These are phyloP conservation scores for Scaeva pyrastri DNA, from an alignment of 2,888 invertebrate genomes.

Conservation along the genomic window DNA sequence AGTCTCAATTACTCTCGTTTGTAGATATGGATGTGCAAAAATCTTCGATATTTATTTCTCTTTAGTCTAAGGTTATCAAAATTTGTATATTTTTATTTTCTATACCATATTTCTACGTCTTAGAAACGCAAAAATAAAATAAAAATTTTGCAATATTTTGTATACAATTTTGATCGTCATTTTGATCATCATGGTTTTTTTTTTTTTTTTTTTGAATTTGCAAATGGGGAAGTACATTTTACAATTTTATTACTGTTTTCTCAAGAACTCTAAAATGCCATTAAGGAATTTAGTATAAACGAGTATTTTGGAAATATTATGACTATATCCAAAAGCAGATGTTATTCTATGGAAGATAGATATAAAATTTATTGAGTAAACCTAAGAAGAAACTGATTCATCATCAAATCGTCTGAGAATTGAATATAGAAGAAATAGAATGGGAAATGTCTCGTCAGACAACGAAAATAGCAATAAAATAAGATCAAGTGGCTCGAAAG, in stretches of 20 bases:
- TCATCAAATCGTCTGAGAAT: not conserved
- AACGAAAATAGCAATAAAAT: no score
- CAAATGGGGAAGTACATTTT: slow-evolving; percentile 25
- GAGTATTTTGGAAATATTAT: slow-evolving; percentile 19
- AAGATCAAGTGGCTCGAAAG: no score
- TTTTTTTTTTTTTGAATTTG: no score
- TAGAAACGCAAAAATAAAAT: no score
- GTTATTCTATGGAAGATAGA: slow-evolving; percentile 36
- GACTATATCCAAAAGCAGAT: slow-evolving; percentile 20
- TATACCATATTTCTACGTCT: not conserved
- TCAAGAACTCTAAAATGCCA: not conserved
- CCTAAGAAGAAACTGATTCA: not conserved
- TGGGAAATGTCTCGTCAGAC: no score
- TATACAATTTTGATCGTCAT: not conserved
- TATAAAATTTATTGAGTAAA: not conserved
- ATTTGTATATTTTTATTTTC: slow-evolving; percentile 8
- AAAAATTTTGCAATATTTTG: slow-evolving; percentile 5
- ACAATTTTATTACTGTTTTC: not conserved
- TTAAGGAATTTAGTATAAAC: slow-evolving; percentile 8
- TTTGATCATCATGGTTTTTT: not conserved
- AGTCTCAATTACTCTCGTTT: slow-evolving; percentile 40
- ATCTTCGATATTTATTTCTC: slow-evolving; percentile 15
- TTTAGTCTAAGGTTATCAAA: slow-evolving; percentile 24
- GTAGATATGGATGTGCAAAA: not conserved
- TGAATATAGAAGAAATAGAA: not conserved